Evolutionary conservation across 2,888 invertebrate genomes (phyloP).

Genomic region (Pristionchus entomophagus): DNA sequence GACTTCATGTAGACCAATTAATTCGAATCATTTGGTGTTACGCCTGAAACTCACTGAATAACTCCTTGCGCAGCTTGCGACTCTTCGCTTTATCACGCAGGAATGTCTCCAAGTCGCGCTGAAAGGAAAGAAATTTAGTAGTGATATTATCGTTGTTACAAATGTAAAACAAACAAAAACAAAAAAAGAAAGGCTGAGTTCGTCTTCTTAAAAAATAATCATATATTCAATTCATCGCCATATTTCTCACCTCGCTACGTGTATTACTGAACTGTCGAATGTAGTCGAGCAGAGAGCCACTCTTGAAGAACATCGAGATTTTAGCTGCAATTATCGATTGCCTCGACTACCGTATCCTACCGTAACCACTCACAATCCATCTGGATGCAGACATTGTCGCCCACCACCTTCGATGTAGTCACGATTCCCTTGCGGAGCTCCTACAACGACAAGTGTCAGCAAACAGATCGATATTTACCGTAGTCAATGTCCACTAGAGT

Average conservation of each 20-base stretch:
- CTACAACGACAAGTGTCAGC: neutral
- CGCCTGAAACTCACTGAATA: neutral
- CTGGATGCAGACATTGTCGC: neutral
- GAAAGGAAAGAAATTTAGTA: neutral
- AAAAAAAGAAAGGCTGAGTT: no score
- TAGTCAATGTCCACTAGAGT: neutral
- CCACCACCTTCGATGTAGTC: neutral
- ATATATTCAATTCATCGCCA: neutral
- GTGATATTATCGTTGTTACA: neutral
- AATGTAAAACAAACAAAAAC: neutral
- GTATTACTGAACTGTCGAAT: neutral
- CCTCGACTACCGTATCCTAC: neutral
- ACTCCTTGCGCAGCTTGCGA: neutral
- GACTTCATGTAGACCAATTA: no score
- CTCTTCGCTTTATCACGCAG: neutral
- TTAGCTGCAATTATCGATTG: neutral
- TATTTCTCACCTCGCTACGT: neutral
- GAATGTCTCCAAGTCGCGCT: conserved; percentile 2
- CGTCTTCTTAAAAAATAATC: no score
- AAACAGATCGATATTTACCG: no score
- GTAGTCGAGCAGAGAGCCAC: neutral
- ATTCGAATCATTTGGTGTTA: neutral
- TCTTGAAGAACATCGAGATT: neutral
- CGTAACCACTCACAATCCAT: conserved; percentile 19
- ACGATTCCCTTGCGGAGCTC: conserved; percentile 7